phyloP scores from a whole-genome alignment of 2,113 vertebrate genomes.

The Chrysemys picta region DNA sequence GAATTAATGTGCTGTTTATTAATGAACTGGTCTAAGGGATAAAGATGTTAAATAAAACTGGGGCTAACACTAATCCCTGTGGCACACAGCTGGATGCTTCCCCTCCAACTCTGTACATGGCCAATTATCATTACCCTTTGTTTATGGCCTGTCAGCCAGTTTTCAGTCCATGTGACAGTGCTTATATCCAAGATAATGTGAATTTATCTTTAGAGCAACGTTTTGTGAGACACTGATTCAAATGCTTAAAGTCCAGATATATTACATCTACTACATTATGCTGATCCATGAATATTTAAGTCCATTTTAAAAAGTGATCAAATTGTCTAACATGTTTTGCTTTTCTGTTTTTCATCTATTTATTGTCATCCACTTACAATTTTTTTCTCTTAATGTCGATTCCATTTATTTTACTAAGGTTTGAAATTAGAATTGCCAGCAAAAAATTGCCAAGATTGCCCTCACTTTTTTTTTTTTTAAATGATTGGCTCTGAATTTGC shows the following conservation, averaged over 20 bases:
- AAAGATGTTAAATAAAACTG: slow-evolving; percentile 73
- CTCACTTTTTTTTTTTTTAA: neutral
- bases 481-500: neutral
- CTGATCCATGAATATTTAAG: neutral
- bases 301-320: neutral
- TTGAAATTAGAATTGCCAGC: neutral
- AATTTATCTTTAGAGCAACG: neutral
- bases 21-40: neutral
- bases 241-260: rapidly evolving
- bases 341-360: neutral
- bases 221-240: neutral
- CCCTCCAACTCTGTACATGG: slow-evolving; percentile 40
- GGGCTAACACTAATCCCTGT: slow-evolving; percentile 66
- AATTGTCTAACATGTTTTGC: neutral
- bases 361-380: neutral
- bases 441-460: neutral
- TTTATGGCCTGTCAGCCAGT: slow-evolving; percentile 36
- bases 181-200: neutral
- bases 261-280: neutral
- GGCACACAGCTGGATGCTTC: slow-evolving; percentile 69
- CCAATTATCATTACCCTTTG: slow-evolving; percentile 47
- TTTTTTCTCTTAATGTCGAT: neutral
- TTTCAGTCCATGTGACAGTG: neutral
- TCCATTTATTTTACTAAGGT: neutral
- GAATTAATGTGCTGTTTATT: neutral